These are phyloP conservation scores for Leptinotarsa peninsularis DNA, from an alignment of 2,888 invertebrate genomes.

Conservation along the genomic window DNA sequence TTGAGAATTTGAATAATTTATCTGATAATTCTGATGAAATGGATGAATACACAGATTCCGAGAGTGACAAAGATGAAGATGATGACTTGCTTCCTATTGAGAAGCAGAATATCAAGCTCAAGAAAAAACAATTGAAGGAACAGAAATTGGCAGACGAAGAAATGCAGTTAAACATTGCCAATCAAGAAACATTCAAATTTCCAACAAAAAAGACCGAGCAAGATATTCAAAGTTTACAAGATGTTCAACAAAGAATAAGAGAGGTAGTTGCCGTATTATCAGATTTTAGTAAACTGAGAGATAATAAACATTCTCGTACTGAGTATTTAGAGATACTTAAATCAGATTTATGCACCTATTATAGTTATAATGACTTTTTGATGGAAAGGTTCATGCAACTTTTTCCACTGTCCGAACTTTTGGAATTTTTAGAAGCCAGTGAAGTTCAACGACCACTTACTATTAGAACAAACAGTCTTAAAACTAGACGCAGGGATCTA, in stretches of 20 bases:
- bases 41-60: conserved; percentile 41
- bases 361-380: conserved; percentile 97
- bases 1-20: conserved; percentile 57
- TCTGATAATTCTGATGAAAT: conserved; percentile 63
- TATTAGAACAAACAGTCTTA: conserved; percentile 94
- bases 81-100: conserved; percentile 88
- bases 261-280: conserved; percentile 84
- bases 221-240: conserved; percentile 80
- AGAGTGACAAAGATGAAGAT: conserved; percentile 67
- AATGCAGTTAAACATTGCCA: conserved; percentile 82
- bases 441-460: conserved; percentile 95
- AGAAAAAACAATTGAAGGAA: conserved; percentile 77
- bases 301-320: conserved; percentile 77
- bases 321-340: conserved; percentile 86
- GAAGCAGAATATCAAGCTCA: conserved; percentile 82
- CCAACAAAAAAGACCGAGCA: conserved; percentile 81
- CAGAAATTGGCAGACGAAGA: conserved; percentile 85
- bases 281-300: conserved; percentile 80
- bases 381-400: conserved; percentile 93
- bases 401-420: conserved; percentile 86
- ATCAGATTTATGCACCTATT: conserved; percentile 91
- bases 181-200: conserved; percentile 82
- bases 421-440: conserved; percentile 96
- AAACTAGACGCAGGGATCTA: conserved; percentile 90
- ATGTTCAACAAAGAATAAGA: conserved; percentile 89